Percentiles rank a stretch among this genome's conserved stretches.
Conservation (phyloP, 2,797 vertebrate genomes). For the Hippoglossus hippoglossus region DNA sequence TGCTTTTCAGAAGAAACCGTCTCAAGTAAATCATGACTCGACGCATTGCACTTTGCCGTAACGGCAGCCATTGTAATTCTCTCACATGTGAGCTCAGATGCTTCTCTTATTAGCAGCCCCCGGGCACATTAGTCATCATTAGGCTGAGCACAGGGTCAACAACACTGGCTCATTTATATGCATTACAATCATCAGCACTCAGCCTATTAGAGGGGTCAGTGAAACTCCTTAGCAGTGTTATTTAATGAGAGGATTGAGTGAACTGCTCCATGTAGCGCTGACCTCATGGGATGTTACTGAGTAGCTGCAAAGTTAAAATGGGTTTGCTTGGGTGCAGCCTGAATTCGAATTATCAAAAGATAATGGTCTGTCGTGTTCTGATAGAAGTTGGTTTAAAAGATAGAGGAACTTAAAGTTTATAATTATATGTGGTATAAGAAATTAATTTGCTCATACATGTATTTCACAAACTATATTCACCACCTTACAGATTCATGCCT, state of each 20-base stretch:
- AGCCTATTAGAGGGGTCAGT: constrained; percentile 27
- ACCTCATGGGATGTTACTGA: constrained; percentile 10
- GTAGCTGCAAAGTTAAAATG: neutral
- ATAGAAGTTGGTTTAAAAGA: no score
- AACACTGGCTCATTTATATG: constrained; percentile 52
- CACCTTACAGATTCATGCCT: no score
- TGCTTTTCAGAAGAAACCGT: constrained; percentile 8
- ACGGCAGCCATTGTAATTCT: constrained; percentile 13
- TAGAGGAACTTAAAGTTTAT: neutral
- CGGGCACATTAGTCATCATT: constrained; percentile 60
- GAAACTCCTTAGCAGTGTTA: constrained; percentile 14
- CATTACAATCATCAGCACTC: constrained; percentile 52
- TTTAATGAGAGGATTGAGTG: constrained; percentile 40
- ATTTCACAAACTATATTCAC: no score
- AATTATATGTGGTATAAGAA: neutral
- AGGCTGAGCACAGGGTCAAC: constrained; percentile 44
- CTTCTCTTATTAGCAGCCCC: constrained; percentile 29
- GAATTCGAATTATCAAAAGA: constrained; percentile 16
- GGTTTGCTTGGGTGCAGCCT: neutral
- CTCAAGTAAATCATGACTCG: constrained; percentile 8
- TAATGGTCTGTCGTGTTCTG: neutral
- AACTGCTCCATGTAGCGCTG: constrained; percentile 25
- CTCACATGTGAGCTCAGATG: constrained; percentile 29
- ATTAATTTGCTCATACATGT: neutral
- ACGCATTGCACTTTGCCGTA: neutral